These are phyloP conservation scores for Andrena flavipes DNA, from an alignment of 2,888 invertebrate genomes.

Conservation along the genomic window DNA sequence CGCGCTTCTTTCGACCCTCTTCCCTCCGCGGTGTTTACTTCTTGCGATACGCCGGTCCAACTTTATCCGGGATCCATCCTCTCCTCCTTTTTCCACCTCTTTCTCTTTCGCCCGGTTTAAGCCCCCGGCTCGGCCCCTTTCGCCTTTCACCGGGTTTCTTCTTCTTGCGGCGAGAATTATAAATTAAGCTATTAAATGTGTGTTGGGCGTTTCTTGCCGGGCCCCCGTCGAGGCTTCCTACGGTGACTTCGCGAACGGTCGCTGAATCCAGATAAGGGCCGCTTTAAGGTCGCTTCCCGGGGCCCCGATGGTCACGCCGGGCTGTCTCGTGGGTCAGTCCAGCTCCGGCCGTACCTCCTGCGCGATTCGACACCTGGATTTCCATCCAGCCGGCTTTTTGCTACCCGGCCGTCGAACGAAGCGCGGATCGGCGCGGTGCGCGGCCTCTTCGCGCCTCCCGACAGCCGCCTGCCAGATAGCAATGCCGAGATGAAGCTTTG, in stretches of 20 bases:
- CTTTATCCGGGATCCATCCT: constrained; percentile 27
- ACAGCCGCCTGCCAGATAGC: constrained; percentile 60
- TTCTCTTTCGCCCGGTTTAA: constrained; percentile 7
- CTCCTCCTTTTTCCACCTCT: constrained; percentile 34
- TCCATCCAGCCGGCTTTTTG: constrained; percentile 55
- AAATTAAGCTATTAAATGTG: constrained; percentile 83
- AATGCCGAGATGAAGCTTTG: constrained; percentile 61
- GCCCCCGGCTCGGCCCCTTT: neutral
- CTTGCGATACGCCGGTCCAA: constrained; percentile 39
- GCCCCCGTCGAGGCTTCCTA: constrained; percentile 38
- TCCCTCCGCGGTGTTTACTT: constrained; percentile 49
- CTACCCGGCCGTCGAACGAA: constrained; percentile 22
- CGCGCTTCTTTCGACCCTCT: constrained; percentile 47
- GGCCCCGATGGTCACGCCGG: constrained; percentile 50
- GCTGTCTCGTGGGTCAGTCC: constrained; percentile 49
- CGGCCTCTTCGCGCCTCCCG: constrained; percentile 68
- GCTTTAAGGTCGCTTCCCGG: constrained; percentile 48
- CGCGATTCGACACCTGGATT: constrained; percentile 71
- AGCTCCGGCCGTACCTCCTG: constrained; percentile 35
- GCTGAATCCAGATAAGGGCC: constrained; percentile 59
- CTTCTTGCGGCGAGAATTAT: constrained; percentile 79
- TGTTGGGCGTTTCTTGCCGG: constrained; percentile 72
- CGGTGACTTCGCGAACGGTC: constrained; percentile 60
- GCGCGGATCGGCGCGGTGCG: constrained; percentile 41
- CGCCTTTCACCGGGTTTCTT: constrained; percentile 53